A percentile compares a stretch with the other conserved stretches of the same genome.
phyloP scores from a whole-genome alignment of 2,797 vertebrate genomes.

The Ceyx erithaca region DNA sequence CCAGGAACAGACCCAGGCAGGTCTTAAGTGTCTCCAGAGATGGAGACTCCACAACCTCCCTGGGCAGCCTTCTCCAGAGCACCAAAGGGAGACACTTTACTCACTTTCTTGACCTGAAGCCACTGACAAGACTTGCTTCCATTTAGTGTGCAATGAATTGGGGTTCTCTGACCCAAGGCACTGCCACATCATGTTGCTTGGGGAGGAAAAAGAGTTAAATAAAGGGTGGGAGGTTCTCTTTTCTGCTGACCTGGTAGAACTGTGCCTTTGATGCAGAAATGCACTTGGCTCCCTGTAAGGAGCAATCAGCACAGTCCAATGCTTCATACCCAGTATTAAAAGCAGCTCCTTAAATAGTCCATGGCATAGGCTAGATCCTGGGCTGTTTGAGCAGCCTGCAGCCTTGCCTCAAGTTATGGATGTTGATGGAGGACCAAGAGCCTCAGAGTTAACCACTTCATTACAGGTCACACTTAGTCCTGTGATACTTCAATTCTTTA shows the following conservation, averaged over 20 bases:
- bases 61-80: too few species aligned
- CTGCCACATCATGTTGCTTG: accelerated
- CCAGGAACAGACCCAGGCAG: too few species aligned
- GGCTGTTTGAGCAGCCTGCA: not conserved
- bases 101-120: not conserved
- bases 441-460: not conserved
- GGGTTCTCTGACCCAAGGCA: not conserved
- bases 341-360: not conserved
- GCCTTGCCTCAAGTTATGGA: not conserved
- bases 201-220: not conserved
- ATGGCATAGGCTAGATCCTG: not conserved
- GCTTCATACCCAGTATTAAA: not conserved
- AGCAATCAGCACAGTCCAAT: not conserved
- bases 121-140: not conserved
- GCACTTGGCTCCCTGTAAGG: not conserved
- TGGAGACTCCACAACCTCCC: too few species aligned
- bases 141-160: not conserved
- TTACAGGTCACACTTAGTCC: not conserved
- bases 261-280: not conserved
- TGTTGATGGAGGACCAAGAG: not conserved
- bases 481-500: not conserved
- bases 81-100: not conserved
- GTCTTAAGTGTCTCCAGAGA: too few species aligned
- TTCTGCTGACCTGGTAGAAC: not conserved
- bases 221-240: not conserved